A percentile compares a stretch with the other conserved stretches of the same genome.
These are phyloP conservation scores for Helogale parvula DNA, from an alignment of 2,113 vertebrate species.

Conservation along the genomic window DNA sequence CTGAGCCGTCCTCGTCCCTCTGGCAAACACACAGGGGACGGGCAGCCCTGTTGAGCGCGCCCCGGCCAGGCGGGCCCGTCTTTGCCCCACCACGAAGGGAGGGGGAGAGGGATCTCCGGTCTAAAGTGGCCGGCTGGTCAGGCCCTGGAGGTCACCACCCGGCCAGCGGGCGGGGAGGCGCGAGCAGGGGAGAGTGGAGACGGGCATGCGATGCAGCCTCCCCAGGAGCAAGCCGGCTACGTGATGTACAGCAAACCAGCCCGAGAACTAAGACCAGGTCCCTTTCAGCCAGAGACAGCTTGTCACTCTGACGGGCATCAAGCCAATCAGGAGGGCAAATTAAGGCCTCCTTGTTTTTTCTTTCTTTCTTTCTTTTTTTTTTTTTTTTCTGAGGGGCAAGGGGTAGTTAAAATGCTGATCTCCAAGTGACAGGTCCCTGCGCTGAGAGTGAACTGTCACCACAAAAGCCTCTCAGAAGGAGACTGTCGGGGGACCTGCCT, in stretches of 20 bases:
- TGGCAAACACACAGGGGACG: not conserved
- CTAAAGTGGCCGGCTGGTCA: too few relatives aligned
- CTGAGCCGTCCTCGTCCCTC: rapidly evolving
- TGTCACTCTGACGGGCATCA: slow-evolving; percentile 71
- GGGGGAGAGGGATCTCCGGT: too few relatives aligned
- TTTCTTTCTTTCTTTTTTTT: not conserved
- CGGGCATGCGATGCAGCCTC: not conserved
- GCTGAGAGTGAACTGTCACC: slow-evolving; percentile 69
- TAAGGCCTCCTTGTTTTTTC: slow-evolving; percentile 63
- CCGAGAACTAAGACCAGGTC: slow-evolving; percentile 28
- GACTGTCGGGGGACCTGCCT: slow-evolving; percentile 57
- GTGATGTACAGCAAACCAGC: not conserved
- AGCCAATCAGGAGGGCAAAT: slow-evolving; percentile 71
- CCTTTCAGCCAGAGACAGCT: slow-evolving; percentile 21
- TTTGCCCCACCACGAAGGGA: not conserved
- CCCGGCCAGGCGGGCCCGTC: not conserved
- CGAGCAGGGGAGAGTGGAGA: not conserved
- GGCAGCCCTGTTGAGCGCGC: not conserved
- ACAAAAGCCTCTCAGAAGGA: slow-evolving; percentile 51
- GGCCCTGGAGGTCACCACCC: not conserved
- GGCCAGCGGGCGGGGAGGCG: not conserved
- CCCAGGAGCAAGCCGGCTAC: not conserved
- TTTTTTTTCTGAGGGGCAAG: slow-evolving; percentile 58
- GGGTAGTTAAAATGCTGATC: slow-evolving; percentile 62
- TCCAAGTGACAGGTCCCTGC: slow-evolving; percentile 76